Evolutionary conservation across 2,113 vertebrate species (phyloP), one percentile per base, ranked within the genome.

Genomic region (Nanorana parkeri): DNA sequence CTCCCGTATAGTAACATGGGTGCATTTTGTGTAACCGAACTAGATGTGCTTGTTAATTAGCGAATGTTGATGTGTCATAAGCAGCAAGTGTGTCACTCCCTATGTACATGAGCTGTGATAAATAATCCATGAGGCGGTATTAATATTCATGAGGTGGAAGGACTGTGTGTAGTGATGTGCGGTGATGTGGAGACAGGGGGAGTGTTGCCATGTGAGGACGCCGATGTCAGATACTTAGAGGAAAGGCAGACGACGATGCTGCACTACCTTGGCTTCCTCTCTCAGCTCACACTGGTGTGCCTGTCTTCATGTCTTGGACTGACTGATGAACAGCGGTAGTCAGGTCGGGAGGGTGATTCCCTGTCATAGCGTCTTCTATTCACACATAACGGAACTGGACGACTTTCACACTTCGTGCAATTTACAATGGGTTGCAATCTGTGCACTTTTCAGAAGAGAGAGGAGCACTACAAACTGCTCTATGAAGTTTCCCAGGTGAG

Each of bases 401-500:
- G 93, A 91, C 90, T 91, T 87, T 89, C 85, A 90, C 90, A 89
- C 89, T 91, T 80, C 88, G 90, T 91, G 92, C 93, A 92, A 91
- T 91, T 91, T 95, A 96, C 94, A 92, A 99, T 99, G 97, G 97
- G 97, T 95, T 99, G 97, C 94, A 98, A 96, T 96, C 93, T 99
- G 91, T 99, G 97, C 94, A 95, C 96, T 92, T 95, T 99, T 91
- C 97, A 96, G 94, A 98, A 97, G 92, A 95, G 96, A 94, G 97
- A 99, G 90, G 97, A 98, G 87, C 96, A 97, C 93, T 99, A 99
- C 94, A 97, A 96, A 96, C 95, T 98, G 94, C 96, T 99, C 60
- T 98, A 99, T 88, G 97, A 99, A 96, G 96, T 98, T 88, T 96
- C 96, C 88, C 97, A 99, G 96, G 97, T 99, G 92, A 97, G 97